Evolutionary conservation across 2,888 invertebrate genomes (phyloP).

Genomic region (Drosophila koepferae): DNA sequence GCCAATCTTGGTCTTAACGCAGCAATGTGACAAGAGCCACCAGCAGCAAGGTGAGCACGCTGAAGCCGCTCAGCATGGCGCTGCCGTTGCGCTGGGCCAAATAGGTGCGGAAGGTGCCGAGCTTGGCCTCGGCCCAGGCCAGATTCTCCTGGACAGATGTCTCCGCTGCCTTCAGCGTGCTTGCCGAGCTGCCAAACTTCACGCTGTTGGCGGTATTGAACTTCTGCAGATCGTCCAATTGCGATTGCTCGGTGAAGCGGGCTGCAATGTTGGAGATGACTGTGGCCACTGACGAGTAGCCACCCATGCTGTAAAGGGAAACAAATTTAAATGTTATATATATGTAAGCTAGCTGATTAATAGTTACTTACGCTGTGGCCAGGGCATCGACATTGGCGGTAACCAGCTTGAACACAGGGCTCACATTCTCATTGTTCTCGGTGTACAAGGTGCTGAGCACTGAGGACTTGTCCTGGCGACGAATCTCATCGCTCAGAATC

Average conservation of each 20-base stretch:
- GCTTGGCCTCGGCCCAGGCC: constrained; percentile 74
- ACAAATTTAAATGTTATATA: not conserved
- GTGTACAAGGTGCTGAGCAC: constrained; percentile 85
- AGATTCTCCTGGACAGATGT: constrained; percentile 79
- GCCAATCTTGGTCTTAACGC: constrained; percentile 37
- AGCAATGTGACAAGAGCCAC: constrained; percentile 54
- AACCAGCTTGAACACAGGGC: constrained; percentile 86
- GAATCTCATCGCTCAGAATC: constrained; percentile 84
- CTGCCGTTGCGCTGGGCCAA: constrained; percentile 60
- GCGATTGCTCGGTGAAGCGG: constrained; percentile 79
- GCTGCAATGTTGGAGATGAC: constrained; percentile 81
- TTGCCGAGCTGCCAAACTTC: constrained; percentile 75
- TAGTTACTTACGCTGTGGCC: constrained; percentile 76
- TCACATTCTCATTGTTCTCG: constrained; percentile 86
- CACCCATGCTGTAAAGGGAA: constrained; percentile 74
- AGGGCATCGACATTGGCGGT: constrained; percentile 63
- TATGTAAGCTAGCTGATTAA: no score
- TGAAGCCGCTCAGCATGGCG: constrained; percentile 59
- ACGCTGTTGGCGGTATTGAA: constrained; percentile 70
- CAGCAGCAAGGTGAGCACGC: constrained; percentile 62
- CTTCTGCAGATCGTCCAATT: constrained; percentile 63
- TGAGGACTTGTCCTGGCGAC: constrained; percentile 83
- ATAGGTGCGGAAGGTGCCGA: constrained; percentile 70
- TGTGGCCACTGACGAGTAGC: constrained; percentile 76
- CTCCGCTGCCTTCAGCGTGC: constrained; percentile 73